Percentiles rank a stretch among this genome's conserved stretches.
These are phyloP conservation scores for Tubiluchus corallicola DNA, from an alignment of 2,888 invertebrate genomes.

Conservation along the genomic window DNA sequence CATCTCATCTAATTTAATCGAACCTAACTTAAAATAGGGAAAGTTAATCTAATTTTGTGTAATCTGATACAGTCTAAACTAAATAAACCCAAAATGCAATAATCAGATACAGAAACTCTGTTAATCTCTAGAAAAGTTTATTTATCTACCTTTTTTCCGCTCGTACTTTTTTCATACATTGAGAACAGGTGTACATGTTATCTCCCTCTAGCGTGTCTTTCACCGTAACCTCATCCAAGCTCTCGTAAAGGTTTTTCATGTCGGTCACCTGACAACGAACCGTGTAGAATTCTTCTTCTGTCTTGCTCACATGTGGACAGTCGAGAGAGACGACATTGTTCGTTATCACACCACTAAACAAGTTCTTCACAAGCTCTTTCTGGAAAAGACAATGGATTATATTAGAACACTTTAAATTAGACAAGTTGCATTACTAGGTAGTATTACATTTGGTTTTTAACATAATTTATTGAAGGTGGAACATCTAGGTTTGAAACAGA, in stretches of 20 bases:
- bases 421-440: too few species aligned
- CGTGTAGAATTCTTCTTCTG: conserved; percentile 86
- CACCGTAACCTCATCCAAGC: conserved; percentile 81
- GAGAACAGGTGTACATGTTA: conserved; percentile 92
- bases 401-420: too few species aligned
- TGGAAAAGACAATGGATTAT: too few species aligned
- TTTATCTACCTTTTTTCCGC: conserved; percentile 59
- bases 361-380: conserved; percentile 66
- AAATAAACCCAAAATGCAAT: conserved; percentile 6
- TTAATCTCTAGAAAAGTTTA: background rate
- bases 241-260: conserved; percentile 68
- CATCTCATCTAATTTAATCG: too few species aligned
- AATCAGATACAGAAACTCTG: too few species aligned
- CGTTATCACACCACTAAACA: conserved; percentile 81
- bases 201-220: conserved; percentile 91
- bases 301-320: conserved; percentile 82
- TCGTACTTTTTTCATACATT: conserved; percentile 80
- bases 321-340: conserved; percentile 90
- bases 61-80: conserved; percentile 8
- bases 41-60: too few species aligned
- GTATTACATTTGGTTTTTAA: too few species aligned
- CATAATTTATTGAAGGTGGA: too few species aligned
- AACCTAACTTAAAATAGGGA: too few species aligned
- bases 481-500: too few species aligned
- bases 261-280: conserved; percentile 89